Conservation (phyloP, 2,113 vertebrate species). For the Pao palembangensis region DNA sequence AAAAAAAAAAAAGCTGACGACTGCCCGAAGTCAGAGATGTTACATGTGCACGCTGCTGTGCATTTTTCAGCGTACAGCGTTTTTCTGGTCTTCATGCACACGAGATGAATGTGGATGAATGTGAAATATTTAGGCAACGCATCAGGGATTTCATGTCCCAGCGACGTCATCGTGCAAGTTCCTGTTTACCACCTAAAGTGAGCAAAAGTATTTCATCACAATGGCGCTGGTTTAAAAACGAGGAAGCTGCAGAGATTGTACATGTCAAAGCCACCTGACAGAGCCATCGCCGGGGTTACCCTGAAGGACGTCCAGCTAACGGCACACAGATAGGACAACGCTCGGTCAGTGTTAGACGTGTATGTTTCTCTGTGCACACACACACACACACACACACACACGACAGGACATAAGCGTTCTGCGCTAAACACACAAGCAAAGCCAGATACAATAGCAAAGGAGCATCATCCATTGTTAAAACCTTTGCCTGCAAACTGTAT, state of each 20-base stretch:
- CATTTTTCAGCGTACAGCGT: slow-evolving; percentile 12
- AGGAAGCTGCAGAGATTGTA: slow-evolving; percentile 5
- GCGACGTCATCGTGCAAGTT: no score
- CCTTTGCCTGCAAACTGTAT: slow-evolving; percentile 13
- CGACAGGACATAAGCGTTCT: slow-evolving; percentile 24
- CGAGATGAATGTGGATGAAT: not conserved
- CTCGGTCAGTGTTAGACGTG: slow-evolving; percentile 40
- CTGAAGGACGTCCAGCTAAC: slow-evolving; percentile 57
- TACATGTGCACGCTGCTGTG: slow-evolving; percentile 20
- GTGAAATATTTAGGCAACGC: slow-evolving; percentile 31
- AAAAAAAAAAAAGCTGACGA: slow-evolving; percentile 10
- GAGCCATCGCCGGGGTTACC: slow-evolving; percentile 54
- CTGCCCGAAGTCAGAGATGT: slow-evolving; percentile 36
- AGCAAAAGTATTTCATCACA: not conserved
- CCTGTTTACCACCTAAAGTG: not conserved
- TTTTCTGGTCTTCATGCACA: slow-evolving; percentile 15
- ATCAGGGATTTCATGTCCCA: slow-evolving; percentile 5
- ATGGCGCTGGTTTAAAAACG: not conserved
- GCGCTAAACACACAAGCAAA: slow-evolving; percentile 10
- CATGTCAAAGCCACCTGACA: slow-evolving; percentile 57
- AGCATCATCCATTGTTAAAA: slow-evolving; percentile 22
- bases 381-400: slow-evolving; percentile 14
- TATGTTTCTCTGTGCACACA: not conserved
- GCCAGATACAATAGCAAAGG: slow-evolving; percentile 30
- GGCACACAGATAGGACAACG: slow-evolving; percentile 47